phyloP scores from a whole-genome alignment of 2,888 invertebrate species.

The Napeogenes sylphis region DNA sequence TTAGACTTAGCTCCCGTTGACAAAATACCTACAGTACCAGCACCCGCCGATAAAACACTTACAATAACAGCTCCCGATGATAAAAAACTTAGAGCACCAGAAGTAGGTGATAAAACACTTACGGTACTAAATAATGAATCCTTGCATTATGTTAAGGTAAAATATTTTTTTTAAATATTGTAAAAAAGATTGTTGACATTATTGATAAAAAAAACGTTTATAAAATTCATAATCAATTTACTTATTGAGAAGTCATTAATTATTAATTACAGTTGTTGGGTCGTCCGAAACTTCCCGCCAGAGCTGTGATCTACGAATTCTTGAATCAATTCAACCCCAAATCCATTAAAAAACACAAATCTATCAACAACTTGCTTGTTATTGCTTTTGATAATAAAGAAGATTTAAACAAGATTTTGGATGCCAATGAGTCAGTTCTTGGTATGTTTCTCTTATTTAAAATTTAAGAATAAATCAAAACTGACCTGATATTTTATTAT shows the following conservation, averaged over 20 bases:
- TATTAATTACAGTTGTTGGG: constrained; percentile 44
- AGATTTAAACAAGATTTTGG: constrained; percentile 46
- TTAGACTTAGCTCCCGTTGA: constrained; percentile 7
- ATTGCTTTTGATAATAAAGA: constrained; percentile 51
- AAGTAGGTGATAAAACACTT: not conserved
- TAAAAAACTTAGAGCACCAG: not conserved
- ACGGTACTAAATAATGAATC: constrained; percentile 12
- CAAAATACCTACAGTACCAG: not conserved
- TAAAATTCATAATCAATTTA: not conserved
- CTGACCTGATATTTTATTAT: no score
- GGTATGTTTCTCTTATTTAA: constrained; percentile 39
- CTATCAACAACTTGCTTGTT: constrained; percentile 54
- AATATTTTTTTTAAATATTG: not conserved
- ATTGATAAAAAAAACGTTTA: not conserved
- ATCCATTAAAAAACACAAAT: constrained; percentile 60
- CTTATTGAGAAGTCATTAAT: no score
- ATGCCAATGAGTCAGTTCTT: constrained; percentile 45
- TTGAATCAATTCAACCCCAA: constrained; percentile 49
- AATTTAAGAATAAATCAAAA: no score
- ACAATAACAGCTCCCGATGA: not conserved
- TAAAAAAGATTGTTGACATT: not conserved
- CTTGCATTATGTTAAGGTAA: constrained; percentile 29
- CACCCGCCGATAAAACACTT: not conserved
- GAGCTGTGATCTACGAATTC: constrained; percentile 53
- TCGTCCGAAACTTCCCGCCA: constrained; percentile 51